Conservation (phyloP, 1,140 invertebrate species). For the Spodoptera frugiperda region DNA sequence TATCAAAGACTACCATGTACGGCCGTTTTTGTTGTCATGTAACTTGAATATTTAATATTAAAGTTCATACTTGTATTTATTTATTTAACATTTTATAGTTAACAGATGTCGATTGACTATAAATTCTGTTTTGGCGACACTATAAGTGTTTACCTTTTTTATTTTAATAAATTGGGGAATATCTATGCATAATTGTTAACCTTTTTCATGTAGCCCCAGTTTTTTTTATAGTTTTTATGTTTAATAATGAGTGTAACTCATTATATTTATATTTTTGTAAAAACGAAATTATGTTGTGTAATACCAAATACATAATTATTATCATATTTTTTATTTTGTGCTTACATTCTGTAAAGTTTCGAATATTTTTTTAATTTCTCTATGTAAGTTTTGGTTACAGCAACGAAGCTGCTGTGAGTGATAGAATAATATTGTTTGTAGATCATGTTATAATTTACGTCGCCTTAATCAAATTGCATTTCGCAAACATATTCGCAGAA, state of each 20-base stretch:
- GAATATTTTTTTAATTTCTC: conserved; percentile 77
- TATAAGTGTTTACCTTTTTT: conserved; percentile 75
- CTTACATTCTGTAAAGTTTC: conserved; percentile 77
- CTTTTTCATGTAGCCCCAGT: conserved; percentile 72
- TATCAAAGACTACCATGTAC: conserved; percentile 77
- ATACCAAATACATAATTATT: conserved; percentile 79
- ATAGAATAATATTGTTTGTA: conserved; percentile 36
- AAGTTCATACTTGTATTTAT: conserved; percentile 60
- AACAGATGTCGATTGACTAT: conserved; percentile 69
- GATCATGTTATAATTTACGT: conserved; percentile 38
- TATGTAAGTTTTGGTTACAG: conserved; percentile 71
- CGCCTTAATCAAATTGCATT: conserved; percentile 36
- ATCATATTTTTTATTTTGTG: conserved; percentile 70
- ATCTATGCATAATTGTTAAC: conserved; percentile 60
- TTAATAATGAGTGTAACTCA: conserved; percentile 81
- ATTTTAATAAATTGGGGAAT: conserved; percentile 60
- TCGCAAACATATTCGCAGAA: conserved; percentile 1
- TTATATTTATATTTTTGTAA: conserved; percentile 68
- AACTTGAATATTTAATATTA: conserved; percentile 61
- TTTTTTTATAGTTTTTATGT: conserved; percentile 70
- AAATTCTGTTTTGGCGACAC: conserved; percentile 72
- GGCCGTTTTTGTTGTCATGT: conserved; percentile 59
- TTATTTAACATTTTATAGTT: conserved; percentile 64
- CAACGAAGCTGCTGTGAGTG: conserved; percentile 73
- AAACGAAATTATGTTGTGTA: conserved; percentile 77